Conservation (phyloP, 2,888 invertebrate genomes). For the Mongoloraphidia duomilia region DNA sequence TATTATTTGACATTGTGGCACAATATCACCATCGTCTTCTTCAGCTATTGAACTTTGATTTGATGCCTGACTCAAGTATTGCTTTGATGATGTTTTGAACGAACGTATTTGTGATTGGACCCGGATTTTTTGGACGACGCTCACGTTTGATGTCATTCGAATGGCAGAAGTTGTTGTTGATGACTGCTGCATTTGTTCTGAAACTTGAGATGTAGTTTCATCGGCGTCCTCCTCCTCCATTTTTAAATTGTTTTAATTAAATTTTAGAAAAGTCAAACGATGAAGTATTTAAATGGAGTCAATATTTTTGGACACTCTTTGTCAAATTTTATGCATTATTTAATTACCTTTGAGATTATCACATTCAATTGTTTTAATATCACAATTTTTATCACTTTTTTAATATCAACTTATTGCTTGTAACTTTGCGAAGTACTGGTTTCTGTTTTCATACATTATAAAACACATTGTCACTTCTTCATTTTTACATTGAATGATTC, state of each 20-base stretch:
- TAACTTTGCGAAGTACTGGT: no score
- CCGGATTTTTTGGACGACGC: slow-evolving; percentile 13
- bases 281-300: not conserved
- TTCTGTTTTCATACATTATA: no score
- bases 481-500: no score
- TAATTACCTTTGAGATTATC: no score
- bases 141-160: slow-evolving; percentile 12
- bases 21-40: slow-evolving; percentile 14
- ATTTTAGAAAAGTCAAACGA: not conserved
- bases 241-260: not conserved
- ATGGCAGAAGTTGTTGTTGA: slow-evolving; percentile 2
- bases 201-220: slow-evolving; percentile 5
- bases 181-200: slow-evolving; percentile 5
- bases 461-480: no score
- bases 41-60: slow-evolving; percentile 14
- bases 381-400: no score
- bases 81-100: slow-evolving; percentile 9
- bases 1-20: slow-evolving; percentile 30
- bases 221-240: slow-evolving; percentile 18
- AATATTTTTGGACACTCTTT: no score
- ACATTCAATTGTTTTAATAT: no score
- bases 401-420: no score
- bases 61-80: slow-evolving; percentile 2
- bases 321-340: no score
- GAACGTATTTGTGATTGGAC: slow-evolving; percentile 12